Percentiles rank a stretch among this genome's conserved stretches.
Evolutionary conservation across 2,113 vertebrate species (phyloP).

Genomic region (Alexandromys fortis): DNA sequence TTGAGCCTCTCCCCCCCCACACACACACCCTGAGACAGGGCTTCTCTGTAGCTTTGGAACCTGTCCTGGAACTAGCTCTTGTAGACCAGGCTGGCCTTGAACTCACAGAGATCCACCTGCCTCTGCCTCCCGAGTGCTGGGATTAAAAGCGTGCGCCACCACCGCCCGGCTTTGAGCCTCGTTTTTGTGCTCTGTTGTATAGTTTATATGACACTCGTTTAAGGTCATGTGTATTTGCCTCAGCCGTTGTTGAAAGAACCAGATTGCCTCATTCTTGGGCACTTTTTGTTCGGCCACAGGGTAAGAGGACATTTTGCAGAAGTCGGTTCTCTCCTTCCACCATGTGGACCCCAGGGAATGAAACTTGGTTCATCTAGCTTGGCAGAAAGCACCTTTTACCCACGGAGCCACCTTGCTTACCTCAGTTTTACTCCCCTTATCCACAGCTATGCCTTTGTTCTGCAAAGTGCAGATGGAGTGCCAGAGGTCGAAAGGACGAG

Average conservation of each 20-base stretch:
- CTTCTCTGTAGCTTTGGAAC: too few species aligned
- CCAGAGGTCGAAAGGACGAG: not conserved
- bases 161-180: too few species aligned
- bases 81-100: too few species aligned
- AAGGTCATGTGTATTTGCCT: not conserved
- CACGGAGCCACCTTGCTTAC: not conserved
- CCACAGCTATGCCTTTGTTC: not conserved
- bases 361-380: not conserved
- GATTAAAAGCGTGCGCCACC: too few species aligned
- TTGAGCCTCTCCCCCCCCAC: not conserved
- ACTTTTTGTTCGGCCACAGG: not conserved
- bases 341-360: not conserved
- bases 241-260: not conserved
- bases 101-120: too few species aligned
- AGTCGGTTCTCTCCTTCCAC: not conserved
- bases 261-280: too few species aligned
- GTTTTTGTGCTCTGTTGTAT: not conserved
- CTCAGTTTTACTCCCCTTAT: not conserved
- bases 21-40: too few species aligned
- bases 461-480: not conserved
- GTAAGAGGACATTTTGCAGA: not conserved
- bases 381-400: not conserved
- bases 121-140: too few species aligned
- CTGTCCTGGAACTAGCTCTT: too few species aligned
- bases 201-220: not conserved